Evolutionary conservation across 2,888 invertebrate species (phyloP).

Genomic region (Pseudanteris insignis): DNA sequence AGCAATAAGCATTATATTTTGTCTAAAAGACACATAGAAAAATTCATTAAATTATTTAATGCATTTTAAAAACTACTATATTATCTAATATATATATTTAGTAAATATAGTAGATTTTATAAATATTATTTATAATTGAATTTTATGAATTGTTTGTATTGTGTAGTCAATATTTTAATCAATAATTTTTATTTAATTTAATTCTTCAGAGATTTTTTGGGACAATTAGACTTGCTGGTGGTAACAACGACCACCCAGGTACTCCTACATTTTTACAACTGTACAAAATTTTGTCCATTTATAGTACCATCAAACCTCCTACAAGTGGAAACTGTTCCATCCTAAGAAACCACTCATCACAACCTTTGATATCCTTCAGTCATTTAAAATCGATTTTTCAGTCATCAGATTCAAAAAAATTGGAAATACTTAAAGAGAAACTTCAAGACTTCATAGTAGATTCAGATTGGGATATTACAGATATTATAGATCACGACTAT

Average conservation of each 20-base stretch:
- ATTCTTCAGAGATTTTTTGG: conserved; percentile 5
- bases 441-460: background rate
- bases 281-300: conserved; percentile 1
- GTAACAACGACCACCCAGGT: conserved; percentile 4
- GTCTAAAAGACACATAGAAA: too few species aligned
- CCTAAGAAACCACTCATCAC: background rate
- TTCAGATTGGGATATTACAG: conserved; percentile 5
- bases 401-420: background rate
- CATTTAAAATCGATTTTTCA: background rate
- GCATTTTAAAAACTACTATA: too few species aligned
- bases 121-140: too few species aligned
- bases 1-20: too few species aligned
- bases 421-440: background rate
- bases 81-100: too few species aligned
- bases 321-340: background rate
- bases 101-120: too few species aligned
- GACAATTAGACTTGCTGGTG: conserved; percentile 5
- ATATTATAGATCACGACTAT: conserved; percentile 5
- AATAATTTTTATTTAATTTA: too few species aligned
- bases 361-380: background rate
- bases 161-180: too few species aligned
- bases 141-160: too few species aligned
- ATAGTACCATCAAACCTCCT: background rate
- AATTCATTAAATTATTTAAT: too few species aligned
- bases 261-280: conserved; percentile 5